Percentiles rank a stretch among this genome's conserved stretches.
Evolutionary conservation across 2,113 vertebrate species (phyloP).

Genomic region (Cygnus buccinator): DNA sequence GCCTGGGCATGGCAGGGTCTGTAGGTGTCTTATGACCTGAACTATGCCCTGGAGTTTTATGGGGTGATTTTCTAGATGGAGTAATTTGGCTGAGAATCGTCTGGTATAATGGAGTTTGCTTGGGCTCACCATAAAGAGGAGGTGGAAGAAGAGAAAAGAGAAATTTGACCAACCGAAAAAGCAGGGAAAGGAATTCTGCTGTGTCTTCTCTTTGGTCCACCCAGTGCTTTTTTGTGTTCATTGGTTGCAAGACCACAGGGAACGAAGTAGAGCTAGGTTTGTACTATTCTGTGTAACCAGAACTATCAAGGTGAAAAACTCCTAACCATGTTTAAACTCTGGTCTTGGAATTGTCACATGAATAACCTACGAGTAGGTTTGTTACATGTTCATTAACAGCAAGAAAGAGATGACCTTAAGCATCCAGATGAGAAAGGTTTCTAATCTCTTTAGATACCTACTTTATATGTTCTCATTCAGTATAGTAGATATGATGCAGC

Average conservation of each 20-base stretch:
- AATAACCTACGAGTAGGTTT: background rate
- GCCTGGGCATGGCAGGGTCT: background rate
- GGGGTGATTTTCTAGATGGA: background rate
- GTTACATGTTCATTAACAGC: background rate
- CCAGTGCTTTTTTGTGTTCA: background rate
- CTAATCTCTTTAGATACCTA: background rate
- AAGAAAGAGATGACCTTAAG: background rate
- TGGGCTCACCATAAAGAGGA: background rate
- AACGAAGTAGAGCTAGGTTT: background rate
- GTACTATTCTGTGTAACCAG: too few relatives aligned
- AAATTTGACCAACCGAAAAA: background rate
- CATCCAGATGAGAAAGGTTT: too few relatives aligned
- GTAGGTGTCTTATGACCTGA: background rate
- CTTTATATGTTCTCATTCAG: background rate
- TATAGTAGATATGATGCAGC: background rate
- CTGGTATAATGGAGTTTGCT: background rate
- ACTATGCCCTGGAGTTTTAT: background rate
- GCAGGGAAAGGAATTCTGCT: background rate
- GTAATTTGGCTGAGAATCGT: background rate
- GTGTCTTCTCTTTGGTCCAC: background rate
- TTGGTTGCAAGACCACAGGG: background rate
- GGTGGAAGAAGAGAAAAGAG: background rate
- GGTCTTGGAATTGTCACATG: background rate
- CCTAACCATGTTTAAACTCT: background rate
- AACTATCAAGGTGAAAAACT: background rate